Evolutionary conservation across 2,888 invertebrate genomes (phyloP), one percentile per base, ranked within the genome.

Genomic region (Ptychoptera contaminata): DNA sequence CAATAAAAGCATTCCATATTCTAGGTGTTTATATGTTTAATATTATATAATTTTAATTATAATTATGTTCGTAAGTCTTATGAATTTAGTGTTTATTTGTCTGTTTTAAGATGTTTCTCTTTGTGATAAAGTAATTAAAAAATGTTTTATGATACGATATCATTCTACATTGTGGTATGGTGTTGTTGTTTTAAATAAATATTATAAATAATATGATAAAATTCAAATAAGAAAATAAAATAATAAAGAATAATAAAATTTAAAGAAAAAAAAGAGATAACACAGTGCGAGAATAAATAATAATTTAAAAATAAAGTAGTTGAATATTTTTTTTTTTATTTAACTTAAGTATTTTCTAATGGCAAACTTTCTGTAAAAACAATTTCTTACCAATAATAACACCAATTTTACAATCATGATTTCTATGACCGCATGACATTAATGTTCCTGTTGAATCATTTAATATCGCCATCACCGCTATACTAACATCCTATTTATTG

Each of bases 371-470:
- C n/a, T n/a, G n/a, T n/a, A n/a, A n/a, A n/a, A n/a, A n/a, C n/a
- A n/a, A n/a, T n/a, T n/a, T n/a, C 42, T 42, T 96, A 51, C 93
- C 92, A 79, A 63, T 52, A 55, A 59, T 62, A 32, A 61, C 57
- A 57, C 91, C 92, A 63, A 93, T 70, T 56, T 78, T 73, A 68
- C 86, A 86, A 59, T 76, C 69, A 50, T 69, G 73, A 63, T 85
- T 80, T 61, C 78, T 76, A 72, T 84, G 83, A 47, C 90, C 88
- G 67, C 90, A 91, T 11, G 91, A 86, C 87, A 93, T 88, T 54
- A 93, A 71, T 15, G 90, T 88, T 52, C 93, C 93, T 34, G 87
- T 88, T 47, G 93, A 87, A 68, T 96, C 93, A 65, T 94, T 94
- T 57, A 96, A 74, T 56, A 94, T 77, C 53, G 90, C 93, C 71